Base-by-base conservation (phyloP, 2,113 vertebrate genomes). In the Anas platyrhynchos region DNA sequence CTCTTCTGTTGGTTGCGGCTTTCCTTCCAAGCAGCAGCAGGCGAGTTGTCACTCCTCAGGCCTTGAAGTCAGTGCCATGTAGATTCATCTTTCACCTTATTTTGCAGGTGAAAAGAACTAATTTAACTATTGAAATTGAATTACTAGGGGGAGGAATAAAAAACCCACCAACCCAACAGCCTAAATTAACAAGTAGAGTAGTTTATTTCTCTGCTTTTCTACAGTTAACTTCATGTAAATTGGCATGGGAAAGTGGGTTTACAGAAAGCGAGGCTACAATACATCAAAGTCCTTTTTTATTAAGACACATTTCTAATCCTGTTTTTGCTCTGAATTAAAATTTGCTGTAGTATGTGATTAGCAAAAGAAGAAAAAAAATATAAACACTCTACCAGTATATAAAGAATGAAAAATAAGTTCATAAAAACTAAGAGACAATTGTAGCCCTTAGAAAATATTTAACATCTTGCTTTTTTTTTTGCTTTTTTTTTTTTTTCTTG, bases 301-400 rank as follows among this genome's bases (percentile, higher is more conserved):
- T 22, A 48, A 75, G 32, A 29, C 67, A 36, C 36, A 44, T 83
- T 92, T 86, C 36, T 69, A 56, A 66, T 81, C 29, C 10, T 78
- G 36, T 67, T 81, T 68, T 93, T 76, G 18, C 73, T 62, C 43
- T 68, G n/a, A 91, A 63, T 63, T 86, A 67, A 88, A 11, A 41
- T n/a, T 79, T 85, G 25, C 48, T 89, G 91, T 58, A 29, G 50
- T 55, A 78, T 11, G 34, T 81, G n/a, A 92, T 59, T 52, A 46
- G 25, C 46, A 59, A 63, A 84, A 59, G 5, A 3, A 18, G 61
- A 44, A 38, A n/a, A n/a, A 36, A 62, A 63, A 6, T 77, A 38
- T 52, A 21, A 78, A 23, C 0, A 2, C 13, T 67, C 10, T 68
- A 38, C 26, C 11, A n/a, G 20, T 44, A 25, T 0, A 0, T n/a